phyloP scores from a whole-genome alignment of 2,888 invertebrate genomes.

The Mayetiola destructor region DNA sequence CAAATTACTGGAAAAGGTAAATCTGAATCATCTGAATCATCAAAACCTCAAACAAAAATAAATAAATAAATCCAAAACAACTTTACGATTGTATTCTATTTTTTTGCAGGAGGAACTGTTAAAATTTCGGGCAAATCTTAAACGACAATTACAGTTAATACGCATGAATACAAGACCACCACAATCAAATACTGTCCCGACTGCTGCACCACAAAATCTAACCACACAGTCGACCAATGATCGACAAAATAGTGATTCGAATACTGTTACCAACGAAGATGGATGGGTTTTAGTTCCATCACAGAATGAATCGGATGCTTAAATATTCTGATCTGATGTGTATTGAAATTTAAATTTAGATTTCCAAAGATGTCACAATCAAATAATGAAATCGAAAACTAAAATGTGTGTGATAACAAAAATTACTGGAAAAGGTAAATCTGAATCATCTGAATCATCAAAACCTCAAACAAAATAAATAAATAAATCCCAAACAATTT shows the following conservation, averaged over 20 bases:
- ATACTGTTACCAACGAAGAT: conserved; percentile 5
- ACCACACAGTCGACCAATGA: not conserved
- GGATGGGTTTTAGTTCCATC: conserved; percentile 15
- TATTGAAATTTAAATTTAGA: too few species aligned
- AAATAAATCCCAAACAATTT: not conserved
- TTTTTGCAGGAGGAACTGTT: conserved; percentile 14
- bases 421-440: conserved; percentile 23
- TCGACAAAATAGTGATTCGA: not conserved
- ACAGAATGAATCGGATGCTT: not conserved
- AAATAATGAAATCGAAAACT: not conserved
- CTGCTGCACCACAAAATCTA: not conserved
- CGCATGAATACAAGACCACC: not conserved
- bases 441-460: not conserved
- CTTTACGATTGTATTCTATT: not conserved
- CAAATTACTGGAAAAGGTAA: conserved; percentile 30
- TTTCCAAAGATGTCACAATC: too few species aligned
- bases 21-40: not conserved
- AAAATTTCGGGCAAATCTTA: conserved; percentile 16
- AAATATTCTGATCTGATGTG: not conserved
- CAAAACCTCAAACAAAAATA: not conserved
- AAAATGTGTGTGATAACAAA: not conserved
- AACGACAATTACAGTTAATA: conserved; percentile 16
- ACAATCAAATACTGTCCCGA: not conserved
- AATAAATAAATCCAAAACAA: not conserved
- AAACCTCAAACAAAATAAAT: not conserved